Evolutionary conservation across 92 coral and sea anemone genomes (phyloP), one percentile per base, ranked within the genome.

Genomic region (Plumapathes pennacea): DNA sequence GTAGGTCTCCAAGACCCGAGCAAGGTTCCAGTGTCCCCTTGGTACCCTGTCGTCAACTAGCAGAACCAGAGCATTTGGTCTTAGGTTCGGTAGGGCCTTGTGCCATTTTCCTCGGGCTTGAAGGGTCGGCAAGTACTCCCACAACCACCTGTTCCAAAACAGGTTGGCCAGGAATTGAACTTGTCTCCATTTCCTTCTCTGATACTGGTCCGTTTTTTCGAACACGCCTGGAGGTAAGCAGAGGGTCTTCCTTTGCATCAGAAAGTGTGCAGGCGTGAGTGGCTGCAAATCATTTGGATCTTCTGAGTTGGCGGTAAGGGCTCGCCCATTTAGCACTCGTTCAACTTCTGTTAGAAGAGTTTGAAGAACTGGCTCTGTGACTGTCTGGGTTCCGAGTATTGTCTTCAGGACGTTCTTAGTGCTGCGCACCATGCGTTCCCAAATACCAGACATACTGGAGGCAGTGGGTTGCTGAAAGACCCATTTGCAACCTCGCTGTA

Each of bases 381-480:
- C 76, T 19, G 38, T 29, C 18, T 56, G 57, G 11, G 24, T 34
- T 4, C 76, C 58, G 1, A 69, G 27, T 32, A 57, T 69, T 0
- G 76, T 18, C 31, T 68, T 56, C 39, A 68, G 15, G 40, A 31
- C 76, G 9, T 10, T 36, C 37, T 69, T 69, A 0, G 46, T 67
- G 23, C 67, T 50, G 22, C 78, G 65, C 3, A 77, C 59, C 60
- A 81, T 13, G 53, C 72, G 58, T 42, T 81, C 77, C 77, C 87
- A 81, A 6, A 72, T 75, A 2, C 81, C 77, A 0, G 83, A 82
- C 89, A 74, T 74, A 43, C 72, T 71, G 3, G 89, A 82, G 11
- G 84, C 89, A 1, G 75, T 68, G 11, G 89, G 89, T 25, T 78
- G 84, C 25, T 76, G 83, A 34, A 76, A 82, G 3, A 76, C 23